Evolutionary conservation across 2,888 invertebrate species (phyloP).

Genomic region (Eustalomyia histrio): DNA sequence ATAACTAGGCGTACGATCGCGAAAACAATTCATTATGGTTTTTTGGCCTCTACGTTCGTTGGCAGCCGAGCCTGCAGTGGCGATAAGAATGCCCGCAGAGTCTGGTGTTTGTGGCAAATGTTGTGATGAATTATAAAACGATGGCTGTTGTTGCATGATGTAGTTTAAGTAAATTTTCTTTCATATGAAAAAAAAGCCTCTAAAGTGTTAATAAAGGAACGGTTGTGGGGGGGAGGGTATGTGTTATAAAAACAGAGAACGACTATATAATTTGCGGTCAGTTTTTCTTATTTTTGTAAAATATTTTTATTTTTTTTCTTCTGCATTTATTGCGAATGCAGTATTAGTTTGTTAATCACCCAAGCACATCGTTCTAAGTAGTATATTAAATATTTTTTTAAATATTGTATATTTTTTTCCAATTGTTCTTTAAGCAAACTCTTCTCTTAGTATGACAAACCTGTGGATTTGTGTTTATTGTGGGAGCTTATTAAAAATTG

Average conservation of each 20-base stretch:
- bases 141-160: conserved; percentile 14
- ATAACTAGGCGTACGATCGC: conserved; percentile 75
- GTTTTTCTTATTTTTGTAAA: conserved; percentile 29
- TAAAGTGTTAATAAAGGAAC: conserved; percentile 53
- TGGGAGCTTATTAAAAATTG: conserved; percentile 50
- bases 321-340: background rate
- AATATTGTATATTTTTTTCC: conserved; percentile 1
- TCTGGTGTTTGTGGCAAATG: conserved; percentile 72
- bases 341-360: conserved; percentile 53
- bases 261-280: conserved; percentile 50
- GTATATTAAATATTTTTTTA: conserved; percentile 6
- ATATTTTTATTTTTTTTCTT: conserved; percentile 38
- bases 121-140: conserved; percentile 46
- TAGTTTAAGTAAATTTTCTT: conserved; percentile 8
- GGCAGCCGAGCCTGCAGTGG: conserved; percentile 72
- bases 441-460: conserved; percentile 40
- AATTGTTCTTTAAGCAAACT: conserved; percentile 51
- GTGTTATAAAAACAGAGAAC: background rate
- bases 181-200: conserved; percentile 45
- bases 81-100: conserved; percentile 72
- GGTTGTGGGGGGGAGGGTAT: conserved; percentile 29
- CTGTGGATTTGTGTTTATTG: conserved; percentile 29
- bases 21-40: conserved; percentile 77
- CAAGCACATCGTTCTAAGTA: conserved; percentile 46
- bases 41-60: conserved; percentile 71